Evolutionary conservation across 2,888 invertebrate genomes (phyloP).

Genomic region (Pristionchus entomophagus): DNA sequence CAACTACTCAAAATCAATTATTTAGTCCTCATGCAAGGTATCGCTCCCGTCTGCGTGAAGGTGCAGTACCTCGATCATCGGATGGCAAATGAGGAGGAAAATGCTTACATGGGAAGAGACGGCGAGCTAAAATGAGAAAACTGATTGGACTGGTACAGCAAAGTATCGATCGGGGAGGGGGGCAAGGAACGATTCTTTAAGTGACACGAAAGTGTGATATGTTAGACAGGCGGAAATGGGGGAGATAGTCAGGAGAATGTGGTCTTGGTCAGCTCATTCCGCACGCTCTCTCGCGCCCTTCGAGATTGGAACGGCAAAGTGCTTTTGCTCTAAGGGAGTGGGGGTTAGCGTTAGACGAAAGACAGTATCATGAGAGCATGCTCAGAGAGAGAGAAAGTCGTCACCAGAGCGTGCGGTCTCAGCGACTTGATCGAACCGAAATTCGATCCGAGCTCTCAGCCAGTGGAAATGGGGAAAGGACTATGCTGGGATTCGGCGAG

Average conservation of each 20-base stretch:
- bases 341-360: background rate
- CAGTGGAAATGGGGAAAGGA: background rate
- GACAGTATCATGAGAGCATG: background rate
- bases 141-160: constrained; percentile 14
- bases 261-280: background rate
- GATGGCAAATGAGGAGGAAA: constrained; percentile 43
- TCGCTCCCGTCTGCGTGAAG: too few relatives aligned
- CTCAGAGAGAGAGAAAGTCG: constrained; percentile 5
- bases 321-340: background rate
- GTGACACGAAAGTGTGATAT: background rate
- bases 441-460: constrained; percentile 10
- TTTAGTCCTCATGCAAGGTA: too few relatives aligned
- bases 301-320: background rate
- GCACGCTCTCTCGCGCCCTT: background rate
- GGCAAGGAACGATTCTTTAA: background rate
- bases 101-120: constrained; percentile 74
- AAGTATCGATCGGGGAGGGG: background rate
- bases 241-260: background rate
- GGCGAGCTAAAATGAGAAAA: constrained; percentile 71
- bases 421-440: background rate
- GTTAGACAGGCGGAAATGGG: constrained; percentile 28
- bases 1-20: too few relatives aligned
- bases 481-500: background rate
- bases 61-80: too few relatives aligned
- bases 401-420: background rate